Conservation (phyloP, 2,113 vertebrate species). For the Pygoscelis adeliae region DNA sequence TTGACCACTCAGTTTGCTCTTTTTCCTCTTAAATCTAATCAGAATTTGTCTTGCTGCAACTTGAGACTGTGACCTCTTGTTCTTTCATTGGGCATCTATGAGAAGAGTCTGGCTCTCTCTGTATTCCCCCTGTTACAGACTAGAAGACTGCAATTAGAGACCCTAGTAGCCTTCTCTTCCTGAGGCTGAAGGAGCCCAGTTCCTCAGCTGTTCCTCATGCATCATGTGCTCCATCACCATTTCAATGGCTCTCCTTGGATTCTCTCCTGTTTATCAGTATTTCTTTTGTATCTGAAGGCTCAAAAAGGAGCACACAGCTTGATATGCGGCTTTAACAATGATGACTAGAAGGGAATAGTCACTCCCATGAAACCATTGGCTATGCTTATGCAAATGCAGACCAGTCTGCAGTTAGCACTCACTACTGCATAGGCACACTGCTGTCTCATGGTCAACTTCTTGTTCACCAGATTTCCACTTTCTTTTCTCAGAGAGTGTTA, state of each 20-base stretch:
- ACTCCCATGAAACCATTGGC: neutral
- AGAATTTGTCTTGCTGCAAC: neutral
- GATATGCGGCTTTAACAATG: neutral
- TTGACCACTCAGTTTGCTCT: neutral
- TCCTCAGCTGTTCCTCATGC: neutral
- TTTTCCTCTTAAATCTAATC: neutral
- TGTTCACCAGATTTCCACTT: neutral
- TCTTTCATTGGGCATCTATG: neutral
- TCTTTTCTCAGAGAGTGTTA: neutral
- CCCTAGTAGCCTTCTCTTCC: neutral
- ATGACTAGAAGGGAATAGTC: neutral
- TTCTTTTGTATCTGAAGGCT: neutral
- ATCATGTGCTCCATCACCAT: neutral
- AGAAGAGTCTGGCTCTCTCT: neutral
- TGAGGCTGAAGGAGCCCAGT: neutral
- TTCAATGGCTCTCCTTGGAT: neutral
- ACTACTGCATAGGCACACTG: fast-evolving
- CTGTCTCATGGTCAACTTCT: neutral
- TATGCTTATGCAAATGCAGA: neutral
- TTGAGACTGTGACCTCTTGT: neutral
- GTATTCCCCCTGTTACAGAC: fast-evolving
- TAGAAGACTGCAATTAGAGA: neutral
- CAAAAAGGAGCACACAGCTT: neutral
- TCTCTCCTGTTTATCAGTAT: neutral
- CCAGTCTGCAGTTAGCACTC: neutral